Evolutionary conservation across 2,888 invertebrate species (phyloP).

Genomic region (Gymnoscelis rufifasciata): DNA sequence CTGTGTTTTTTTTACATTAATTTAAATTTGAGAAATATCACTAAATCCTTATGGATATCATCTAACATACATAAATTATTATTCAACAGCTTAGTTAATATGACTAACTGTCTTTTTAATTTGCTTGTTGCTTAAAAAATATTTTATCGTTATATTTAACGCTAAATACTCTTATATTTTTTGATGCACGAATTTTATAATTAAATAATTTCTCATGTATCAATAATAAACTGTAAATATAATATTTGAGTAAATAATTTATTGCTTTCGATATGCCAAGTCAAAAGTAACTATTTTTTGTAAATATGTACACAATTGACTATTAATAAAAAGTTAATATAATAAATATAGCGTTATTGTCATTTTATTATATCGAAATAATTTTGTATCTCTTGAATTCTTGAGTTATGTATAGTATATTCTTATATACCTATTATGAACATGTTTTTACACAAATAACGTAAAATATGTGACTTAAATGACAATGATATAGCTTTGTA

Average conservation of each 20-base stretch:
- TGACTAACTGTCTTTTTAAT: too few species aligned
- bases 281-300: conserved; percentile 25
- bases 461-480: conserved; percentile 5
- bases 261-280: conserved; percentile 45
- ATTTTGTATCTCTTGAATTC: conserved; percentile 15
- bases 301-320: conserved; percentile 22
- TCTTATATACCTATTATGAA: conserved; percentile 6
- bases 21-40: too few species aligned
- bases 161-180: too few species aligned
- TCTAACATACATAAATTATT: not conserved
- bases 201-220: conserved; percentile 15
- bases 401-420: not conserved
- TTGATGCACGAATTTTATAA: not conserved
- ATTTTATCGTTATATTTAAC: too few species aligned
- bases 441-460: not conserved
- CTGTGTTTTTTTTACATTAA: too few species aligned
- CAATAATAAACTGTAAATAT: conserved; percentile 25
- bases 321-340: conserved; percentile 23
- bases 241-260: conserved; percentile 31
- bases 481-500: conserved; percentile 14
- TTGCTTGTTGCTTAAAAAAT: too few species aligned
- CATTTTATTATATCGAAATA: conserved; percentile 26
- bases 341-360: conserved; percentile 32
- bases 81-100: not conserved
- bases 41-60: too few species aligned